Conservation (phyloP, 2,888 invertebrate species). For the Synanthedon vespiformis region DNA sequence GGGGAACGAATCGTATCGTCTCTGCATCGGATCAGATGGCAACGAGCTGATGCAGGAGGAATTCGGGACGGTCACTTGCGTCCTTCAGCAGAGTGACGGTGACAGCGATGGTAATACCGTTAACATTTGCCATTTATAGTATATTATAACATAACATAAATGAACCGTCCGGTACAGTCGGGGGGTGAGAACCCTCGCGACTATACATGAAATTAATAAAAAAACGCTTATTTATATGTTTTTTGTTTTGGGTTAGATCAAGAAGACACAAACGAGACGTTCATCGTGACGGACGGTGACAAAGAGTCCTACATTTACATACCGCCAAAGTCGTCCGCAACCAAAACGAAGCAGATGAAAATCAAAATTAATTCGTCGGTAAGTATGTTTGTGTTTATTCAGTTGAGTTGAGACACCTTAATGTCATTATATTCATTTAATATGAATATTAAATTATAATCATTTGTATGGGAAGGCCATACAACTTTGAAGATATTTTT, state of each 20-base stretch:
- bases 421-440: too few relatives aligned
- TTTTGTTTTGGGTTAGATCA: constrained; percentile 14
- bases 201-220: too few relatives aligned
- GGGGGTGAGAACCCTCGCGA: too few relatives aligned
- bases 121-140: too few relatives aligned
- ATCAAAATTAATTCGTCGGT: too few relatives aligned
- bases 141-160: too few relatives aligned
- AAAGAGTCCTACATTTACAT: constrained; percentile 43
- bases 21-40: background rate
- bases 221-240: background rate
- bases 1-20: background rate
- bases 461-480: too few relatives aligned
- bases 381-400: too few relatives aligned
- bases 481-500: too few relatives aligned
- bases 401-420: too few relatives aligned
- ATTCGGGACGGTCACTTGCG: constrained; percentile 37
- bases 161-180: too few relatives aligned
- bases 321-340: background rate
- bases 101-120: constrained; percentile 3
- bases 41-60: background rate
- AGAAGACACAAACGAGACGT: background rate
- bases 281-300: constrained; percentile 16
- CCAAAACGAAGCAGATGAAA: background rate
- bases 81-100: constrained; percentile 39
- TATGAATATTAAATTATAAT: too few relatives aligned